These are phyloP conservation scores for Drosophila imparisetae DNA, from an alignment of 2,888 invertebrate species.

Conservation along the genomic window DNA sequence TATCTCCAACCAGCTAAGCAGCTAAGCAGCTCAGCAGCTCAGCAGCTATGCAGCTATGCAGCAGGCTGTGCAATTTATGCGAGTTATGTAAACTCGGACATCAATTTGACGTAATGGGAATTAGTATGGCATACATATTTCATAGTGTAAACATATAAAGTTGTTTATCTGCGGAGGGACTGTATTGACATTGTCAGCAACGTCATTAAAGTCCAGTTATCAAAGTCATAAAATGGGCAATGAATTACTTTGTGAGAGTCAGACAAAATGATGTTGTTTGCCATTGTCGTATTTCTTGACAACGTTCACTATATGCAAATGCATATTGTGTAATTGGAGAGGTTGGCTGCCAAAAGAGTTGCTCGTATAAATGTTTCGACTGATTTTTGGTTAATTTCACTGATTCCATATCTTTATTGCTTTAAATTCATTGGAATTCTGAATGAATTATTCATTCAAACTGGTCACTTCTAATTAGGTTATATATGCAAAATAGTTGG, in stretches of 20 bases:
- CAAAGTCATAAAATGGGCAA: slow-evolving; percentile 38
- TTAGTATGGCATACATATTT: slow-evolving; percentile 20
- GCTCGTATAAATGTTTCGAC: background rate
- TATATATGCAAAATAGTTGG: slow-evolving; percentile 5
- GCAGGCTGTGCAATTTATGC: slow-evolving; percentile 63
- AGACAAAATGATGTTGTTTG: slow-evolving; percentile 23
- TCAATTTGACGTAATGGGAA: slow-evolving; percentile 76
- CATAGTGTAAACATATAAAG: slow-evolving; percentile 25
- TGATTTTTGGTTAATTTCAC: background rate
- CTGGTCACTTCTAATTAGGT: background rate
- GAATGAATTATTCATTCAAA: background rate
- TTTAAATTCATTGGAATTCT: background rate
- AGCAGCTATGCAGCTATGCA: slow-evolving; percentile 7
- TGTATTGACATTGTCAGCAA: slow-evolving; percentile 47
- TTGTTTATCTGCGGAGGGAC: slow-evolving; percentile 35
- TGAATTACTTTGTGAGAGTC: slow-evolving; percentile 12
- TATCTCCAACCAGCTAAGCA: slow-evolving; percentile 3
- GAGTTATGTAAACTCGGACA: slow-evolving; percentile 72
- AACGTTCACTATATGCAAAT: background rate
- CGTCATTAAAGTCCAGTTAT: slow-evolving; percentile 52
- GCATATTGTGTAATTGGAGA: background rate
- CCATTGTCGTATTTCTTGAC: background rate
- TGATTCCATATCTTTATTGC: background rate
- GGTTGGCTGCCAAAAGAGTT: background rate
- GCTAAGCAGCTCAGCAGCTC: slow-evolving; percentile 8